A percentile compares a stretch with the other conserved stretches of the same genome.
phyloP scores from a whole-genome alignment of 1,140 invertebrate genomes.

The Colletes gigas region DNA sequence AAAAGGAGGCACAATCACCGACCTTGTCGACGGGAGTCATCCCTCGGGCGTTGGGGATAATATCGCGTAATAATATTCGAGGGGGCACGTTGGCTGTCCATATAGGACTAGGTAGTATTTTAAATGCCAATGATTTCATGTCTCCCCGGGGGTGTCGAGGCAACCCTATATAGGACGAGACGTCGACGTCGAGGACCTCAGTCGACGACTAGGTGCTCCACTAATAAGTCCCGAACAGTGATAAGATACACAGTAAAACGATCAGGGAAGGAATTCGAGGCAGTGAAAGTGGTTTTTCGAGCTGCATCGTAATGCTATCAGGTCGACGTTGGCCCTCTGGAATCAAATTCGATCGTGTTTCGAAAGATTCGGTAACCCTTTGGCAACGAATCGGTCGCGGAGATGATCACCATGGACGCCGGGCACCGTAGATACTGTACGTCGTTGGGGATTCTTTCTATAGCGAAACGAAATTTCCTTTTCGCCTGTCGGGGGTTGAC shows the following conservation, averaged over 20 bases:
- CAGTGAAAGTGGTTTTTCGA: conserved; percentile 71
- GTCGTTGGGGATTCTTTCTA: background rate
- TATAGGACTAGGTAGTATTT: conserved; percentile 72
- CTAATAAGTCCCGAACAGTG: conserved; percentile 11
- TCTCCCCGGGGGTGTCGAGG: conserved; percentile 69
- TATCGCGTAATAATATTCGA: conserved; percentile 68
- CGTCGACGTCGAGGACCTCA: conserved; percentile 55
- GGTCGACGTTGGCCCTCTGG: conserved; percentile 2
- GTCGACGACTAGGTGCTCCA: conserved; percentile 59
- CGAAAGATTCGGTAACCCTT: background rate
- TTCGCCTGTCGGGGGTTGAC: background rate
- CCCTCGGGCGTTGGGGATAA: conserved; percentile 54
- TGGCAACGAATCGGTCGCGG: conserved; percentile 23
- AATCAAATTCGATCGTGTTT: background rate
- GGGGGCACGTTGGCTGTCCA: conserved; percentile 48
- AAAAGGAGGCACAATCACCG: background rate
- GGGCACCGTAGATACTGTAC: conserved; percentile 73
- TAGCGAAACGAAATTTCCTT: background rate
- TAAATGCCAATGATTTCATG: conserved; percentile 81
- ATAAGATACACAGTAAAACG: background rate
- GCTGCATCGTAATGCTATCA: conserved; percentile 10
- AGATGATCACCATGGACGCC: conserved; percentile 76
- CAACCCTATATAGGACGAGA: conserved; percentile 69
- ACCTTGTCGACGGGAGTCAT: background rate
- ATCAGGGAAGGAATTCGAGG: conserved; percentile 12